phyloP scores from a whole-genome alignment of 2,888 invertebrate genomes.

The Scelioninae gen. 2 region DNA sequence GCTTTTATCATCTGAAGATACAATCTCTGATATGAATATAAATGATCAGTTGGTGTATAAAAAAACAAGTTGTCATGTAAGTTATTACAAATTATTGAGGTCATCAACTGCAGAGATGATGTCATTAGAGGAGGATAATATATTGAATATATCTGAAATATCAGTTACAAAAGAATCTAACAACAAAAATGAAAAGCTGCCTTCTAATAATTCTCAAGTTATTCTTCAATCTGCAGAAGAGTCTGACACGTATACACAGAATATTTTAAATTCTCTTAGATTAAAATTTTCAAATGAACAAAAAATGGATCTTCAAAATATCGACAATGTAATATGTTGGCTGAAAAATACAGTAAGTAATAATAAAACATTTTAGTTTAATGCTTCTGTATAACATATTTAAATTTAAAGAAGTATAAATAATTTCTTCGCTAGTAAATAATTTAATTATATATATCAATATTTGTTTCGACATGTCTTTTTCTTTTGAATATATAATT shows the following conservation, averaged over 20 bases:
- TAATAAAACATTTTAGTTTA: not conserved
- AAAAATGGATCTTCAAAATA: conserved; percentile 1
- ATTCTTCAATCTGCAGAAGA: too few relatives aligned
- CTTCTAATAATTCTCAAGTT: too few relatives aligned
- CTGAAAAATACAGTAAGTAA: conserved; percentile 28
- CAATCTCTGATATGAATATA: not conserved
- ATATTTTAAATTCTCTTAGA: conserved; percentile 29
- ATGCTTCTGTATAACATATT: not conserved
- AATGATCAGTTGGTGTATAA: not conserved
- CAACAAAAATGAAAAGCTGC: too few relatives aligned
- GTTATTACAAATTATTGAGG: not conserved
- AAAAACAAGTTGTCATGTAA: not conserved
- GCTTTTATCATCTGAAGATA: not conserved
- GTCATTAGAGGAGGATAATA: too few relatives aligned
- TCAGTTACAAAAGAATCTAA: too few relatives aligned
- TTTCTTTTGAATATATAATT: too few relatives aligned
- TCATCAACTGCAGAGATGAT: too few relatives aligned
- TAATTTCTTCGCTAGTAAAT: too few relatives aligned
- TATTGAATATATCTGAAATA: too few relatives aligned
- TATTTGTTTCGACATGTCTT: too few relatives aligned
- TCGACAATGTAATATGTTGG: conserved; percentile 13
- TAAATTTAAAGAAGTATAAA: too few relatives aligned
- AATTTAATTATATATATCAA: too few relatives aligned
- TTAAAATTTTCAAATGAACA: conserved; percentile 1
- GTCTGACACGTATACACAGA: not conserved